Conservation (phyloP, 1,140 invertebrate species). For the Drosophila subpulchrella region DNA sequence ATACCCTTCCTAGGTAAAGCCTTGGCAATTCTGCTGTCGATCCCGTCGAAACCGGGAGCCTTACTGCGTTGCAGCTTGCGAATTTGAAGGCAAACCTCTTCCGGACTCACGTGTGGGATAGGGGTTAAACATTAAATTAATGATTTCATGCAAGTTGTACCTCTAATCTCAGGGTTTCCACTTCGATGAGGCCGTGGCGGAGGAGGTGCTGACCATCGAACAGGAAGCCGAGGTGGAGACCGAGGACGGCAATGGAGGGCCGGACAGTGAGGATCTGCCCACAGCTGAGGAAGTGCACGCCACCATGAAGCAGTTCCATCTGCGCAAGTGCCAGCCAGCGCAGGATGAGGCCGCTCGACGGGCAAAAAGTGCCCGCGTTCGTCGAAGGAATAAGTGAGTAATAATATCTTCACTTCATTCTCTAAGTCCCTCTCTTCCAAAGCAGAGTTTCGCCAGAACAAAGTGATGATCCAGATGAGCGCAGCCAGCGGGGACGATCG, state of each 20-base stretch:
- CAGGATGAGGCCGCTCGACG: slow-evolving; percentile 76
- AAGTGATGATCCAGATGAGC: slow-evolving; percentile 38
- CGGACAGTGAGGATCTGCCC: slow-evolving; percentile 73
- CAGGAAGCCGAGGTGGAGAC: slow-evolving; percentile 82
- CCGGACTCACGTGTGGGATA: no score
- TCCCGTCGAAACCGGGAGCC: no score
- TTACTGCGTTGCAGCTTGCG: no score
- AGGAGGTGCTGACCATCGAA: slow-evolving; percentile 76
- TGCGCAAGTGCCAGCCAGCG: slow-evolving; percentile 74
- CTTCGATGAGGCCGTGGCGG: slow-evolving; percentile 69
- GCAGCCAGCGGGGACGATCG: slow-evolving; percentile 55
- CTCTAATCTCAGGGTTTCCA: slow-evolving; percentile 52
- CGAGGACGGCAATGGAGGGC: slow-evolving; percentile 64
- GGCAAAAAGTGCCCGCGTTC: slow-evolving; percentile 74
- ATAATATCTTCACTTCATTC: no score
- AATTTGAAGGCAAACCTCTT: no score
- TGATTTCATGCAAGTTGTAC: no score
- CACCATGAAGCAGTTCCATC: slow-evolving; percentile 82
- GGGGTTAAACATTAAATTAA: neutral
- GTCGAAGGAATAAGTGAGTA: slow-evolving; percentile 74
- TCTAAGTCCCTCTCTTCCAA: neutral
- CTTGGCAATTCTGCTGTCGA: no score
- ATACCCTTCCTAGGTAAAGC: no score
- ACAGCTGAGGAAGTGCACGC: slow-evolving; percentile 80
- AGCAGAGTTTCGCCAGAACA: slow-evolving; percentile 68